Percentiles rank a stretch among this genome's conserved stretches.
Conservation (phyloP, 1,140 invertebrate species). For the Paraescarpia echinospica region DNA sequence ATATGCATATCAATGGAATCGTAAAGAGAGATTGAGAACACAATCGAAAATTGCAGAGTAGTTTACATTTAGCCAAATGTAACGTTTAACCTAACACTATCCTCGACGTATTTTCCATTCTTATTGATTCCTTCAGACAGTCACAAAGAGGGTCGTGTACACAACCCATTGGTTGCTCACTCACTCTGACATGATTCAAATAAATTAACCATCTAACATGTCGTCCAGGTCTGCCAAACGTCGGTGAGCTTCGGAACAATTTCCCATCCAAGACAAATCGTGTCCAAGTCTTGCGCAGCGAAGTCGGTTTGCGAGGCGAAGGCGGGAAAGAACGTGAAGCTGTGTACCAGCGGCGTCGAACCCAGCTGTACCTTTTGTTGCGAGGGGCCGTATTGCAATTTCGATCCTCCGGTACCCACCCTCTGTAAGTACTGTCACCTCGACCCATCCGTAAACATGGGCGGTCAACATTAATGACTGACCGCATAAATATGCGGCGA, state of each 20-base stretch:
- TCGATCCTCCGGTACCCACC: not conserved
- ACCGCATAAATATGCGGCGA: not conserved
- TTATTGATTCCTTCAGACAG: not conserved
- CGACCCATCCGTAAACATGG: not conserved
- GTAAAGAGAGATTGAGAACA: too few species aligned
- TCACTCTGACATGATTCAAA: not conserved
- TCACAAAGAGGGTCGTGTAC: not conserved
- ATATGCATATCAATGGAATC: too few species aligned
- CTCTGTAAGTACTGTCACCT: not conserved
- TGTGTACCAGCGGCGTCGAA: not conserved
- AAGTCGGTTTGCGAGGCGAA: not conserved
- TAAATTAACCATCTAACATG: not conserved
- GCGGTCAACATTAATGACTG: not conserved
- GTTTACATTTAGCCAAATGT: not conserved
- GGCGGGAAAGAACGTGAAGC: not conserved
- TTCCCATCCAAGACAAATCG: not conserved
- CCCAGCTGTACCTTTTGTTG: not conserved
- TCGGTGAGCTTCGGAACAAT: not conserved
- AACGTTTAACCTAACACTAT: not conserved
- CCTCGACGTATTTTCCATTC: not conserved
- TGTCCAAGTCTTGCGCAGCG: not conserved
- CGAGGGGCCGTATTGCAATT: not conserved
- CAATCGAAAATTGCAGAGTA: too few species aligned
- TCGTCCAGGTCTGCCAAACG: not conserved
- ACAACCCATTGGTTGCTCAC: not conserved